phyloP scores from a whole-genome alignment of 2,888 invertebrate genomes.

The Noctua janthe region DNA sequence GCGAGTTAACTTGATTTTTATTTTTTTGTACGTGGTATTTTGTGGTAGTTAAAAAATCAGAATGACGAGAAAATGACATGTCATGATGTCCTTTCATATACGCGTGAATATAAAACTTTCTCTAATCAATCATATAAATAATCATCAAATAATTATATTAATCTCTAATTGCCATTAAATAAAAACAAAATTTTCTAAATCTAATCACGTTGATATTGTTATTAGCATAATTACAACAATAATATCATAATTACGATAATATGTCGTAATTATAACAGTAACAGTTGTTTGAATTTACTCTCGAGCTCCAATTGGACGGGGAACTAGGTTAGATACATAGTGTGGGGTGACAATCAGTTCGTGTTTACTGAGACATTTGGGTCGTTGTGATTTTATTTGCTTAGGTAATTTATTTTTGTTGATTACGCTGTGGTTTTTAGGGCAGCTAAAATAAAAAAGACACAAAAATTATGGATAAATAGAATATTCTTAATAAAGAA shows the following conservation, averaged over 20 bases:
- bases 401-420: not conserved
- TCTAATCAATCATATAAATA: not conserved
- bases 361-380: not conserved
- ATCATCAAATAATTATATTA: not conserved
- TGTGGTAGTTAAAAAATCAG: too few relatives aligned
- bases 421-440: not conserved
- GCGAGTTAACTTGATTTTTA: not conserved
- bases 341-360: constrained; percentile 12
- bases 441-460: not conserved
- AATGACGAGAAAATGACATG: not conserved
- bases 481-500: too few relatives aligned
- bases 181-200: not conserved
- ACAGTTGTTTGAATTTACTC: constrained; percentile 61
- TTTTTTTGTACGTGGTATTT: not conserved
- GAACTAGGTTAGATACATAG: constrained; percentile 67
- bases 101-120: not conserved
- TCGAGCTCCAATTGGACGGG: constrained; percentile 57
- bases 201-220: constrained; percentile 6
- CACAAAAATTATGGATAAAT: too few relatives aligned
- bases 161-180: not conserved
- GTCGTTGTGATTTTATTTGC: not conserved
- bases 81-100: not conserved
- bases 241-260: constrained; percentile 32
- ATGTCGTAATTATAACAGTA: constrained; percentile 52
- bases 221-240: not conserved